Conservation (phyloP, 2,113 vertebrate species). For the Actenoides hombroni region DNA sequence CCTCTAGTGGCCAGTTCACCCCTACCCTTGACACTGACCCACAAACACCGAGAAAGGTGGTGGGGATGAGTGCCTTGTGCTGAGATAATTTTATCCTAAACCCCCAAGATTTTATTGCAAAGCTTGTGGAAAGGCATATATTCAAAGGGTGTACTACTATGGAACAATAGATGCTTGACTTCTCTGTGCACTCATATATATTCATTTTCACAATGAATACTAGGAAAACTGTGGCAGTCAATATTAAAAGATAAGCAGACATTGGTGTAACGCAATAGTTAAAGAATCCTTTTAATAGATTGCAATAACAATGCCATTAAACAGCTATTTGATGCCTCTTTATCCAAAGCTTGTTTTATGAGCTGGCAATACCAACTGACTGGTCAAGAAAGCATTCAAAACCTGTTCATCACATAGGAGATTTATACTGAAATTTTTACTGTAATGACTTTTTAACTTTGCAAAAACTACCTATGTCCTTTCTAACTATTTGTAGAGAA, state of each 20-base stretch:
- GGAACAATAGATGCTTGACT: not conserved
- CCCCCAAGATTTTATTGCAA: not conserved
- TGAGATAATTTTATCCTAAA: not conserved
- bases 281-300: not conserved
- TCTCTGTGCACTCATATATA: not conserved
- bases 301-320: not conserved
- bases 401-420: not conserved
- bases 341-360: not conserved
- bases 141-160: not conserved
- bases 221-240: not conserved
- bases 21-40: no score
- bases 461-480: not conserved
- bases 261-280: not conserved
- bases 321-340: not conserved
- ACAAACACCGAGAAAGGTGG: fast-evolving
- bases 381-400: not conserved
- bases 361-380: not conserved
- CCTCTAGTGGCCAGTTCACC: no score
- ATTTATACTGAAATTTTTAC: not conserved
- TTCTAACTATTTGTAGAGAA: not conserved
- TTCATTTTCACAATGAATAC: not conserved
- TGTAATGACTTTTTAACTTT: not conserved
- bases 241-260: not conserved
- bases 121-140: not conserved
- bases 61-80: not conserved